Conservation (phyloP, 1,140 invertebrate genomes). For the Chionoecetes opilio region DNA sequence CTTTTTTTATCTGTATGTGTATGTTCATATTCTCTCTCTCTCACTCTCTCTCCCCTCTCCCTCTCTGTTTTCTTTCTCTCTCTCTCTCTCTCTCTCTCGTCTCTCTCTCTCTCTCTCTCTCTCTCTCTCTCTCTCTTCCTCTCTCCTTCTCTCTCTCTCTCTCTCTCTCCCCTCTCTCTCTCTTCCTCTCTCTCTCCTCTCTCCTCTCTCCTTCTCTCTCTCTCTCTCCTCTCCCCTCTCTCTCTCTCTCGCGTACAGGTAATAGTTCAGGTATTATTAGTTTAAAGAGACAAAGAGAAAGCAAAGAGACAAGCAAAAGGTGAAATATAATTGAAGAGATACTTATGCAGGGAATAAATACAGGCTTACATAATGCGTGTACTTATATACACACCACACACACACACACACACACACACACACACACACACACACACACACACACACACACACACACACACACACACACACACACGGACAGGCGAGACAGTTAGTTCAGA, state of each 20-base stretch:
- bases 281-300: neutral
- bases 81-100: neutral
- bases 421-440: no score
- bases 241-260: neutral
- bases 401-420: no score
- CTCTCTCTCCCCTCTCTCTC: neutral
- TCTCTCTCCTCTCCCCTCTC: neutral
- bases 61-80: neutral
- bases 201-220: neutral
- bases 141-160: neutral
- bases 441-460: neutral
- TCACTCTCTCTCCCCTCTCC: no score
- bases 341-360: no score
- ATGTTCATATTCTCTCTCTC: no score
- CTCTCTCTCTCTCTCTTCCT: neutral
- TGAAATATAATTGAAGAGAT: no score
- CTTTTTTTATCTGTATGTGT: no score
- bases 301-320: no score
- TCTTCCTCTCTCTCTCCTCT: neutral
- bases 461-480: neutral
- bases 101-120: neutral
- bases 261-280: neutral
- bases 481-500: neutral
- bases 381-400: no score
- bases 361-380: no score